phyloP scores from a whole-genome alignment of 2,888 invertebrate genomes.

The Sminthurinus aureus region DNA sequence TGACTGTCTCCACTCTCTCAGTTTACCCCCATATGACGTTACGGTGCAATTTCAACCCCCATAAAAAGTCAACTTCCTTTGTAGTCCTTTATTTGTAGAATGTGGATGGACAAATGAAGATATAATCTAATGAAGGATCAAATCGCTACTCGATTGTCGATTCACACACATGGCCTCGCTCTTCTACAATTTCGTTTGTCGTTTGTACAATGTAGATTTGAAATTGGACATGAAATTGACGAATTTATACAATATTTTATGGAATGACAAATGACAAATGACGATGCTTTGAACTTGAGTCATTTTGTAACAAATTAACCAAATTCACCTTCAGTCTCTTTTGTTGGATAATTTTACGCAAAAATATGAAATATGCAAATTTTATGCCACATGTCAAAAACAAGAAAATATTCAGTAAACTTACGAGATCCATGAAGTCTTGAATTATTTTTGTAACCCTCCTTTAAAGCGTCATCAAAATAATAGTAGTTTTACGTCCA shows the following conservation, averaged over 20 bases:
- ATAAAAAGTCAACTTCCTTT: background rate
- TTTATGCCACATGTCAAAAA: background rate
- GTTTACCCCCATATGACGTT: background rate
- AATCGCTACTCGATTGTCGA: too few species aligned
- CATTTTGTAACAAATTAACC: too few species aligned
- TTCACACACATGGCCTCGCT: too few species aligned
- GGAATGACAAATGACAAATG: too few species aligned
- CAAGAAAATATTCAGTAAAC: conserved; percentile 6
- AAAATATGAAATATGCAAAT: background rate
- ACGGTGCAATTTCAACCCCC: background rate
- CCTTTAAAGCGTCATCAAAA: conserved; percentile 39
- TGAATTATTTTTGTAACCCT: conserved; percentile 16
- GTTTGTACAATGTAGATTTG: too few species aligned
- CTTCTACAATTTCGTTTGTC: too few species aligned
- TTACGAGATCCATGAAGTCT: conserved; percentile 43
- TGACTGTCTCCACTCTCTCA: background rate
- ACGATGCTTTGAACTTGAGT: too few species aligned
- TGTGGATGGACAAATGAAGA: background rate
- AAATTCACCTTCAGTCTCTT: too few species aligned
- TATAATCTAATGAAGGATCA: too few species aligned
- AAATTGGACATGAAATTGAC: too few species aligned
- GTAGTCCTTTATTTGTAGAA: background rate
- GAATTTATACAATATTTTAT: too few species aligned
- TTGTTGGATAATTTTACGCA: background rate
- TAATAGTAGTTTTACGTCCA: background rate